Conservation (phyloP, 2,888 invertebrate genomes). For the Blera fallax region DNA sequence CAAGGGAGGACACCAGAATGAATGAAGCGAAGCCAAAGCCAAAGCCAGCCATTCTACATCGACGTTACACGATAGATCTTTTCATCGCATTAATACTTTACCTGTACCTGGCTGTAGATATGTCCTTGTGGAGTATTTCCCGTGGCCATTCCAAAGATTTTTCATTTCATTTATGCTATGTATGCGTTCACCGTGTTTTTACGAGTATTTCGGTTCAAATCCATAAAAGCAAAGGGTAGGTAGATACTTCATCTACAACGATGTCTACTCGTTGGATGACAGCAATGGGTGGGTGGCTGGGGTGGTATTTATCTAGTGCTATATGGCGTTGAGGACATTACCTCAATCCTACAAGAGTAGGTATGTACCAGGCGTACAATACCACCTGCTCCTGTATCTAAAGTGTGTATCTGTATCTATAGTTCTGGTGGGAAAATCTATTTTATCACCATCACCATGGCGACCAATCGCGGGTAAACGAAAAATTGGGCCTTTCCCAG, state of each 20-base stretch:
- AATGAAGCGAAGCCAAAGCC: not conserved
- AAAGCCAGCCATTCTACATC: constrained; percentile 2
- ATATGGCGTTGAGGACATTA: constrained; percentile 30
- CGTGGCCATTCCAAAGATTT: constrained; percentile 61
- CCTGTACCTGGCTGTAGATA: not conserved
- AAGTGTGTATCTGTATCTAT: constrained; percentile 66
- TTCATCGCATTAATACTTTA: constrained; percentile 55
- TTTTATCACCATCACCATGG: constrained; percentile 82
- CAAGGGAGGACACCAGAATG: constrained; percentile 35
- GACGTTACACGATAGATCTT: constrained; percentile 53
- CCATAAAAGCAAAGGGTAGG: not conserved
- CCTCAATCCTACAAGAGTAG: constrained; percentile 6
- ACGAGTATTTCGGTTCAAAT: constrained; percentile 29
- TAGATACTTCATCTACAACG: constrained; percentile 46
- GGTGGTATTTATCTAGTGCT: constrained; percentile 37
- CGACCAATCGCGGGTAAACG: constrained; percentile 81
- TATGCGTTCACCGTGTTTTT: constrained; percentile 19
- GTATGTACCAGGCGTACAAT: constrained; percentile 22
- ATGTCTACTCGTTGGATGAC: constrained; percentile 67
- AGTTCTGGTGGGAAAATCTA: constrained; percentile 78
- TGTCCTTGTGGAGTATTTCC: constrained; percentile 49
- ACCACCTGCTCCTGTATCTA: constrained; percentile 51
- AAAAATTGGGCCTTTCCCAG: constrained; percentile 77
- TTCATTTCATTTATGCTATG: constrained; percentile 27
- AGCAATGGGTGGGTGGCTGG: constrained; percentile 15